Base-by-base conservation (phyloP, 2,113 vertebrate species). In the Heterochromis multidens region DNA sequence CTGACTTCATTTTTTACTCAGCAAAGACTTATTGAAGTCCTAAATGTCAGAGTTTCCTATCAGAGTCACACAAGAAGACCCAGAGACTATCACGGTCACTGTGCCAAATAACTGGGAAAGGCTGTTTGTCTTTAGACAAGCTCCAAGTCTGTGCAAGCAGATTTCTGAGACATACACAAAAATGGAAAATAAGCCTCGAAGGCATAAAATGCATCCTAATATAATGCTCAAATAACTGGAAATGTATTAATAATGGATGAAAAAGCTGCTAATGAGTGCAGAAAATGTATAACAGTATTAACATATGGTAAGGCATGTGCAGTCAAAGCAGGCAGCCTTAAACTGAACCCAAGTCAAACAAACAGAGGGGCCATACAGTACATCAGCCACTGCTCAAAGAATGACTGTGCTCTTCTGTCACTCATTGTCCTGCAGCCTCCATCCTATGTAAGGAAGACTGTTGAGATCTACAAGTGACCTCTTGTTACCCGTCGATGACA, bases 381-480 rank as follows among this genome's bases (percentile, higher is more conserved):
- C 49, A n/a, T 86, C 82, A 88, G 43, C 43, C 25, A 11, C 57
- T 74, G 74, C n/a, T 87, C n/a, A 88, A 83, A 85, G 88, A 85
- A 87, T 77, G 60, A 83, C 87, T 87, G 70, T 52, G 87, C 77
- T 92, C 65, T 84, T 89, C 90, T 88, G 84, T 81, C 81, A 60
- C 88, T 77, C 62, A 78, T 91, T 93, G 93, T 93, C 78, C 85
- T 4, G 65, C 74, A 60, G 91, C 60, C 81, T 84, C 52, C 81
- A 9, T 35, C 80, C 83, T 29, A 58, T 94, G 82, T 83, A 33
- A 92, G 91, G 79, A 82, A 91, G 90, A 88, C 19, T 94, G 93
- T 94, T 65, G 65, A 46, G 84, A 56, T 49, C 80, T 2, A 95
- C 93, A 95, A 94, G 83, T 83, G 89, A 89, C 35, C 86, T 87